Conservation (phyloP, 1,140 invertebrate genomes). For the Drosophila funebris region DNA sequence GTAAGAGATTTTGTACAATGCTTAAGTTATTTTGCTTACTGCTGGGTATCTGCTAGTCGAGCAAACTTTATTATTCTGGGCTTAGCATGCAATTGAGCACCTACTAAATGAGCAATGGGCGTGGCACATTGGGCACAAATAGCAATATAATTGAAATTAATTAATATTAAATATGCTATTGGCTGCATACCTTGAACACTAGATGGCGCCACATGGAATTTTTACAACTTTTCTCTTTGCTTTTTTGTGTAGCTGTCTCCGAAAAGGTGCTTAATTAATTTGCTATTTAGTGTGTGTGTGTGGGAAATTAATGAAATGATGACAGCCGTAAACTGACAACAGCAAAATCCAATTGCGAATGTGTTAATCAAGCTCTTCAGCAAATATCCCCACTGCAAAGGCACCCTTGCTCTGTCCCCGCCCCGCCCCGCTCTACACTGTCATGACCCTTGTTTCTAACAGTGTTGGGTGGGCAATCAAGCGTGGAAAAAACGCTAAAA, state of each 20-base stretch:
- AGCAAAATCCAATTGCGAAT: conserved; percentile 42
- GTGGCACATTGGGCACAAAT: conserved; percentile 44
- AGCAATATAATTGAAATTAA: conserved; percentile 75
- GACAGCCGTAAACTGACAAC: conserved; percentile 37
- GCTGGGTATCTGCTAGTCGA: neutral
- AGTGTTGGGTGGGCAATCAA: conserved; percentile 30
- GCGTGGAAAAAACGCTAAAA: conserved; percentile 60
- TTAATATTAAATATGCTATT: conserved; percentile 73
- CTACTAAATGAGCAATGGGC: conserved; percentile 7
- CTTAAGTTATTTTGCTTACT: neutral
- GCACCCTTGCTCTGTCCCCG: neutral
- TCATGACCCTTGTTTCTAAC: neutral
- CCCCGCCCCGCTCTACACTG: neutral
- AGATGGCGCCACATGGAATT: conserved; percentile 21
- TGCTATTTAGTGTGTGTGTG: conserved; percentile 74
- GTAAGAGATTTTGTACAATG: neutral
- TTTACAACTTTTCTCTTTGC: too few species aligned
- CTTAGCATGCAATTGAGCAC: neutral
- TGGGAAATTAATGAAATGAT: conserved; percentile 78
- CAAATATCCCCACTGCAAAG: neutral
- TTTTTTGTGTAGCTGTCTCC: conserved; percentile 1
- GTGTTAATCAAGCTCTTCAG: conserved; percentile 67
- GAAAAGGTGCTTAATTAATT: conserved; percentile 62
- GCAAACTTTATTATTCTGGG: too few species aligned
- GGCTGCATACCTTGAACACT: conserved; percentile 7